Evolutionary conservation across 2,888 invertebrate genomes (phyloP).

Genomic region (Pollenia angustigena): DNA sequence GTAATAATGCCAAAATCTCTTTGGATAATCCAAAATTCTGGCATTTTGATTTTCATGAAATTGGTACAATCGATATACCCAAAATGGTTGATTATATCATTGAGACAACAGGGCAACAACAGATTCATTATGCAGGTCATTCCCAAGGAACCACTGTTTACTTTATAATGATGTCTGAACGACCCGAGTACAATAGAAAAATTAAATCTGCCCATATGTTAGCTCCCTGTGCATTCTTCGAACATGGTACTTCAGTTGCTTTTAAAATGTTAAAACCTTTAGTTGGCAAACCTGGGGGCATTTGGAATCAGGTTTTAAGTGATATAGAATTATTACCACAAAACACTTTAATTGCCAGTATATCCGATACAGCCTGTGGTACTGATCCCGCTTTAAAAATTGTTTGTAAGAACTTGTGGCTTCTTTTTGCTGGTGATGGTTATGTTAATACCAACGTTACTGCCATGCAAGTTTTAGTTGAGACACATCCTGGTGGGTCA

Average conservation of each 20-base stretch:
- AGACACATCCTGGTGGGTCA: slow-evolving; percentile 80
- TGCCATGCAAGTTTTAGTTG: slow-evolving; percentile 77
- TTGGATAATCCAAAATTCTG: slow-evolving; percentile 79
- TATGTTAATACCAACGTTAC: slow-evolving; percentile 78
- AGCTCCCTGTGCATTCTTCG: slow-evolving; percentile 84
- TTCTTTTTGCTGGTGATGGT: slow-evolving; percentile 78
- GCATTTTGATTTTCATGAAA: slow-evolving; percentile 92
- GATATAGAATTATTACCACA: slow-evolving; percentile 78
- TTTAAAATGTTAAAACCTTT: slow-evolving; percentile 83
- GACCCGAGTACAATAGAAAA: slow-evolving; percentile 79
- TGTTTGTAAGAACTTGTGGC: slow-evolving; percentile 77
- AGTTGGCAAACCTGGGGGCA: slow-evolving; percentile 78
- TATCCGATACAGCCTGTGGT: slow-evolving; percentile 78
- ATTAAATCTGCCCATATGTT: slow-evolving; percentile 80
- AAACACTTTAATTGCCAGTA: slow-evolving; percentile 76
- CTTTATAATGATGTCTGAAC: slow-evolving; percentile 78
- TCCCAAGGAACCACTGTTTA: slow-evolving; percentile 82
- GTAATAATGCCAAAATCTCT: slow-evolving; percentile 79
- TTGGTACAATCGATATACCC: slow-evolving; percentile 87
- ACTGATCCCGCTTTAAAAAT: slow-evolving; percentile 65
- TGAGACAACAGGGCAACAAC: slow-evolving; percentile 68
- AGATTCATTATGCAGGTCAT: slow-evolving; percentile 81
- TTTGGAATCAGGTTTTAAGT: slow-evolving; percentile 76
- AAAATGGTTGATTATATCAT: slow-evolving; percentile 81
- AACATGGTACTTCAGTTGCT: slow-evolving; percentile 84